phyloP scores from a whole-genome alignment of 2,113 vertebrate species.

The Motacilla alba region DNA sequence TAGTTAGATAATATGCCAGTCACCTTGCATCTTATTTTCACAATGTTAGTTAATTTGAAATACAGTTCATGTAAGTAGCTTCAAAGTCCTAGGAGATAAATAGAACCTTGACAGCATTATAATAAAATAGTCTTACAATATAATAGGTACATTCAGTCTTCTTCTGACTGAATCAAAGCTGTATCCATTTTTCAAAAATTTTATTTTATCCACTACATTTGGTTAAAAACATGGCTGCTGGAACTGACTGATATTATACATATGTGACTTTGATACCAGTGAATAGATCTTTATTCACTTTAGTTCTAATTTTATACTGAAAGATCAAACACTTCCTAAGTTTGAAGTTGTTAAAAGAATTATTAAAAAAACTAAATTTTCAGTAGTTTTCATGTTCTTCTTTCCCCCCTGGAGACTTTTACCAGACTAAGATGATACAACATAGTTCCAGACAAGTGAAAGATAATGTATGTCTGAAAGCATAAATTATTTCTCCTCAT shows the following conservation, averaged over 20 bases:
- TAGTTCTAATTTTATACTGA: background rate
- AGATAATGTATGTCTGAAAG: background rate
- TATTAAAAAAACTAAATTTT: background rate
- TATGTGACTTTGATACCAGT: background rate
- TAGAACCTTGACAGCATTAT: background rate
- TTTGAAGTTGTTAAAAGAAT: background rate
- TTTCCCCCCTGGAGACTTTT: background rate
- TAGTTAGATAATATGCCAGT: background rate
- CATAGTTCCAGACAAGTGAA: background rate
- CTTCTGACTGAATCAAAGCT: background rate
- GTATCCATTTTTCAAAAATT: background rate
- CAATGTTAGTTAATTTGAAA: background rate
- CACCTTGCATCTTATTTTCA: background rate
- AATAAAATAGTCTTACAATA: background rate
- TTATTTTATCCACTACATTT: background rate
- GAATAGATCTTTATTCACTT: background rate
- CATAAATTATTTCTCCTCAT: background rate
- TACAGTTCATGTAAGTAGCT: background rate
- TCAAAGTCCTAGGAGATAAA: background rate
- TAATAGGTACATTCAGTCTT: background rate
- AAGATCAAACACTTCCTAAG: background rate
- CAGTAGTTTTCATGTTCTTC: background rate
- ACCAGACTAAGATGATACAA: background rate
- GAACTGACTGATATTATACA: background rate
- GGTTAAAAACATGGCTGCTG: background rate